Base-by-base conservation (phyloP, 2,888 invertebrate species). In the Vandiemenella viatica region DNA sequence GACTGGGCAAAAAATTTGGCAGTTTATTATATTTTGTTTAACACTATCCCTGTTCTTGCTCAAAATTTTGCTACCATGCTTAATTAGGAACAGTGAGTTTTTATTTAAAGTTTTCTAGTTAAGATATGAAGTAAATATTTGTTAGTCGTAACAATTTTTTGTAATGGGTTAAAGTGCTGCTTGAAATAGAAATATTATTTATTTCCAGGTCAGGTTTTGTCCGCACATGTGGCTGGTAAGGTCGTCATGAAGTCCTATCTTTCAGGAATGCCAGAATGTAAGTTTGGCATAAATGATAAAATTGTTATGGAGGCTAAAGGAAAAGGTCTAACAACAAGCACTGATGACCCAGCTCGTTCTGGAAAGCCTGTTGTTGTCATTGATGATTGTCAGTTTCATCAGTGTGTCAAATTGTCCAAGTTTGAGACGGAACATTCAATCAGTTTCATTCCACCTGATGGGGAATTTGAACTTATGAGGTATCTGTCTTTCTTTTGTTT, bases 381-480 rank as follows among this genome's bases (percentile, higher is more conserved):
- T 59, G 98, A 99, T 64, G 98, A 98, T 71, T 98, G 98, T 62
- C 98, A 99, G 72, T 99, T 99, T 71, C 98, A 99, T 69, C 98
- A 99, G 69, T 99, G 98, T 65, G 98, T 99, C 45, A 98, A 98
- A 66, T 76, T 99, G 50, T 95, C 93, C 67, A 98, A 98, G 77
- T 99, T 99, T 67, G 98, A 99, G 74, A 97, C 97, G 0, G 98
- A 99, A 68, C 98, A 98, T 74, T 95, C 96, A 64, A 99, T 99
- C 65, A 95, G 95, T 59, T 99, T 99, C 73, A 98, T 99, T 63
- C 98, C 98, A 51, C 98, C 98, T 1, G 98, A 99, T 67, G 98
- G 98, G 43, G 98, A 99, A 74, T 99, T 96, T 64, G 98, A 99
- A 68, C 78, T 99, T 23, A 99, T 99, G 98, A 86, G 93, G 82